Evolutionary conservation across 2,113 vertebrate genomes (phyloP).

Genomic region (Amblyornis subalaris): DNA sequence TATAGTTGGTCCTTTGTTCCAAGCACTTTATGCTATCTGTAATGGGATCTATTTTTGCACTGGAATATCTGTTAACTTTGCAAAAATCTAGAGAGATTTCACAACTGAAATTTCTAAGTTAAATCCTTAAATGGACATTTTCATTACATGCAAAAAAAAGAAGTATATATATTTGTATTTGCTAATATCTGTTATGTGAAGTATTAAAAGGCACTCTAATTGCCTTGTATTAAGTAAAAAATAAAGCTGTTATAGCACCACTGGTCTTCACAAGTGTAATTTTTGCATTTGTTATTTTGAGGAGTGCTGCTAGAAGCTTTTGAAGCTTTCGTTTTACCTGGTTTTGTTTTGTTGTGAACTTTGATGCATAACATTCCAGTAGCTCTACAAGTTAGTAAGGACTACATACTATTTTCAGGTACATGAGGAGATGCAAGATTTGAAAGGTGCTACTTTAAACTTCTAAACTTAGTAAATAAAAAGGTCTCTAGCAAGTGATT

Average conservation of each 20-base stretch:
- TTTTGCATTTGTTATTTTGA: neutral
- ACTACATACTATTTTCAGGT: neutral
- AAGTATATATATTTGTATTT: conserved; percentile 73
- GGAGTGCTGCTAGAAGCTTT: neutral
- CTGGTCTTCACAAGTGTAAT: conserved; percentile 10
- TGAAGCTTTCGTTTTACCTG: neutral
- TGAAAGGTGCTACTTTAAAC: neutral
- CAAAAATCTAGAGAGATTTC: conserved; percentile 78
- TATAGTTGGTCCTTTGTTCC: conserved; percentile 75
- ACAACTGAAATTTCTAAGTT: conserved; percentile 75
- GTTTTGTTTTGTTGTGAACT: neutral
- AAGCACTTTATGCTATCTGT: conserved; percentile 90
- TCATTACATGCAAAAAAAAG: conserved; percentile 73
- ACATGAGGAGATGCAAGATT: neutral
- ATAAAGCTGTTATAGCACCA: conserved; percentile 72
- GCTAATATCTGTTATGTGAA: conserved; percentile 77
- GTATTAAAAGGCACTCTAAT: conserved; percentile 77
- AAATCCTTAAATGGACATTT: conserved; percentile 75
- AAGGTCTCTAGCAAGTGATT: neutral
- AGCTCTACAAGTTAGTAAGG: neutral
- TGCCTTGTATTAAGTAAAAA: conserved; percentile 72
- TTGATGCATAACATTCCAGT: neutral
- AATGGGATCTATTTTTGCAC: conserved; percentile 86
- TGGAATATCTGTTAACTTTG: conserved; percentile 83
- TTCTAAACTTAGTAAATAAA: neutral